phyloP scores from a whole-genome alignment of 2,888 invertebrate genomes.

The Scrobipalpa atriplicella region DNA sequence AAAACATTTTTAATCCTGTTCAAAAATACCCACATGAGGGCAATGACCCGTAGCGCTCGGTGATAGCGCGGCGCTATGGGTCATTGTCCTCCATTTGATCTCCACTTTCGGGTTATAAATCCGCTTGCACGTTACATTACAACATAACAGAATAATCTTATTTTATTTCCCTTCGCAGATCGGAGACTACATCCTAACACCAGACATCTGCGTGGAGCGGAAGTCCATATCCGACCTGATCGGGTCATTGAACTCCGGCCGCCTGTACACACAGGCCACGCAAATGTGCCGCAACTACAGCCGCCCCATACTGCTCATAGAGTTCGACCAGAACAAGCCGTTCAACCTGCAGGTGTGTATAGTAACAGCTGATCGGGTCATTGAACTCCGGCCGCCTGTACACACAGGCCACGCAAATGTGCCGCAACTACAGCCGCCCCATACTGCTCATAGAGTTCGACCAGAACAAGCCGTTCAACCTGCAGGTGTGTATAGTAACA shows the following conservation, averaged over 20 bases:
- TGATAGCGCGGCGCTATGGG: too few species aligned
- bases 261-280: constrained; percentile 97
- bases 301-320: constrained; percentile 95
- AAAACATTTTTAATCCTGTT: background rate
- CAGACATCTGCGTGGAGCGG: constrained; percentile 97
- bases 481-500: constrained; percentile 30
- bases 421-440: constrained; percentile 89
- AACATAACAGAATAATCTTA: background rate
- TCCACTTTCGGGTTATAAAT: too few species aligned
- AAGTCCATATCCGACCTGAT: constrained; percentile 98
- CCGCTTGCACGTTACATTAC: too few species aligned
- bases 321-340: constrained; percentile 97
- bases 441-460: constrained; percentile 69
- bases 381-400: constrained; percentile 97
- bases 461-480: background rate
- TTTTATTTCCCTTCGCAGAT: constrained; percentile 80
- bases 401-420: constrained; percentile 97
- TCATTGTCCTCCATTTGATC: too few species aligned
- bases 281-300: constrained; percentile 96
- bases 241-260: constrained; percentile 96
- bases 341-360: constrained; percentile 91
- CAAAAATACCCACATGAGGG: background rate
- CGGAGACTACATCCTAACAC: constrained; percentile 98
- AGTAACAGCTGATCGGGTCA: constrained; percentile 89
- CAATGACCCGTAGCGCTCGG: too few species aligned